Percentiles rank a stretch among this genome's conserved stretches.
These are phyloP conservation scores for Tursiops truncatus DNA, from an alignment of 2,113 vertebrate genomes.

Conservation along the genomic window DNA sequence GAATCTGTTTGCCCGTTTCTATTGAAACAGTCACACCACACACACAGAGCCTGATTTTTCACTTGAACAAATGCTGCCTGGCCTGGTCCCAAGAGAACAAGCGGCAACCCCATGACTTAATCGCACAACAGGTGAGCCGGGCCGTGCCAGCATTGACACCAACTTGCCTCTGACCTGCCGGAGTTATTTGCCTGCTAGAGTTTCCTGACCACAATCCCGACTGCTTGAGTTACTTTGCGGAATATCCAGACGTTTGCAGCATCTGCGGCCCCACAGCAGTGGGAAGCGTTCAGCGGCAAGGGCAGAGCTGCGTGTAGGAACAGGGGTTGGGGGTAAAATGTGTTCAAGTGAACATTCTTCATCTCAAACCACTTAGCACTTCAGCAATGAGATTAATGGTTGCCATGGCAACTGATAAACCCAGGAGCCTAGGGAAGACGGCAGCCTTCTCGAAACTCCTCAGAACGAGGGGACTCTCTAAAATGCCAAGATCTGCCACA, in stretches of 20 bases:
- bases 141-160: slow-evolving; percentile 27
- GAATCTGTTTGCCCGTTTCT: slow-evolving; percentile 43
- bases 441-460: not conserved
- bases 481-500: not conserved
- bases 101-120: slow-evolving; percentile 61
- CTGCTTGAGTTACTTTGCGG: not conserved
- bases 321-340: not conserved
- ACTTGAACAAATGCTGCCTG: slow-evolving; percentile 70
- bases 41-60: slow-evolving; percentile 58
- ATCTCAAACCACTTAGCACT: slow-evolving; percentile 32
- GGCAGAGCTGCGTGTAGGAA: not conserved
- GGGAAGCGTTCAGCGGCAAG: not conserved
- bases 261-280: not conserved
- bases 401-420: slow-evolving; percentile 21
- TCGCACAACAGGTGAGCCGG: slow-evolving; percentile 70
- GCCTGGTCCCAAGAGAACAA: slow-evolving; percentile 61
- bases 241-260: not conserved
- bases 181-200: not conserved
- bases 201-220: not conserved
- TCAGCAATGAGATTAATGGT: slow-evolving; percentile 30
- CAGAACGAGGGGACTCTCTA: not conserved
- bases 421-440: not conserved
- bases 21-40: slow-evolving; percentile 3
- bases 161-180: not conserved
- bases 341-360: slow-evolving; percentile 15